A percentile compares a stretch with the other conserved stretches of the same genome.
phyloP scores from a whole-genome alignment of 2,113 vertebrate genomes.

The Scatophagus argus region DNA sequence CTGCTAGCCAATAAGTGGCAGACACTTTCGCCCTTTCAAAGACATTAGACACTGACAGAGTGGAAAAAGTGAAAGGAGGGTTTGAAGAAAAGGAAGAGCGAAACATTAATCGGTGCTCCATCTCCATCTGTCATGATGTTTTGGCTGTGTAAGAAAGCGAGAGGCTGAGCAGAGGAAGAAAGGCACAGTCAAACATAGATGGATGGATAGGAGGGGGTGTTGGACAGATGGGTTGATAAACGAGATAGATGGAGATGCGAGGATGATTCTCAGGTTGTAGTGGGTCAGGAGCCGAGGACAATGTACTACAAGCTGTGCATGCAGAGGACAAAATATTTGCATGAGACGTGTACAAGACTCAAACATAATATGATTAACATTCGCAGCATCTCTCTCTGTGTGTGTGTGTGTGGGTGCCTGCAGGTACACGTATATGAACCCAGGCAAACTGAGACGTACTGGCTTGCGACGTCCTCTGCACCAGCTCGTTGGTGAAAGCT shows the following conservation, averaged over 20 bases:
- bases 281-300: slow-evolving; percentile 48
- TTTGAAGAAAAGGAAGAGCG: slow-evolving; percentile 66
- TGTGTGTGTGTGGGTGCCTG: slow-evolving; percentile 4
- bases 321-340: slow-evolving; percentile 37
- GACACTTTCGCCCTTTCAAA: slow-evolving; percentile 67
- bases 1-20: slow-evolving; percentile 62
- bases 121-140: slow-evolving; percentile 76
- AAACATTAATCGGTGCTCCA: slow-evolving; percentile 72
- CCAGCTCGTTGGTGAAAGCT: slow-evolving; percentile 93
- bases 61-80: slow-evolving; percentile 68
- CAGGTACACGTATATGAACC: slow-evolving; percentile 5
- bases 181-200: slow-evolving; percentile 72
- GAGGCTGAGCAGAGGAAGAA: slow-evolving; percentile 58
- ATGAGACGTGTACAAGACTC: slow-evolving; percentile 26
- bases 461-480: slow-evolving; percentile 96
- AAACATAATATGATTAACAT: slow-evolving; percentile 24
- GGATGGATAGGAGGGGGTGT: slow-evolving; percentile 62
- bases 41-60: slow-evolving; percentile 73
- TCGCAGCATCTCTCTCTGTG: neutral
- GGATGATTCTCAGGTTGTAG: slow-evolving; percentile 43
- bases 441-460: slow-evolving; percentile 88
- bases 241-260: slow-evolving; percentile 54
- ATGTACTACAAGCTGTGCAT: slow-evolving; percentile 17
- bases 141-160: slow-evolving; percentile 66
- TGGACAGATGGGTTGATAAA: slow-evolving; percentile 68